Percentiles rank a stretch among this genome's conserved stretches.
These are phyloP conservation scores for Diarsia brunnea DNA, from an alignment of 2,888 invertebrate genomes.

Conservation along the genomic window DNA sequence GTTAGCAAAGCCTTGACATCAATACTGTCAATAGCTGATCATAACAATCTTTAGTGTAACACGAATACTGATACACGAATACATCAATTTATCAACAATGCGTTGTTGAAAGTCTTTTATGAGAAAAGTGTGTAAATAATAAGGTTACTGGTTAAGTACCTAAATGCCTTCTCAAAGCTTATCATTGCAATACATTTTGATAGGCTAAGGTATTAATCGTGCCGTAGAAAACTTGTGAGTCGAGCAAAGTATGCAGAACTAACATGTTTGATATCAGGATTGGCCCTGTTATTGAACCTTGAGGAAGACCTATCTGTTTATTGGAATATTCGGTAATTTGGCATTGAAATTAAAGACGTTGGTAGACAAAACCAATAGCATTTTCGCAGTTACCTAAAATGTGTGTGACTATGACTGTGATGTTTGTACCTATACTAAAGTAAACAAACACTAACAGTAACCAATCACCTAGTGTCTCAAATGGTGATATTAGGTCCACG, in stretches of 20 bases:
- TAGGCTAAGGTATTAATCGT: background rate
- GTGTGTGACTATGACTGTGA: too few species aligned
- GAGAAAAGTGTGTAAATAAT: background rate
- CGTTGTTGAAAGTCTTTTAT: background rate
- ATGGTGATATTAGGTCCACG: background rate
- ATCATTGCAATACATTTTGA: constrained; percentile 20
- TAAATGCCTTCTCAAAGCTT: constrained; percentile 2
- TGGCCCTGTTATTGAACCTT: background rate
- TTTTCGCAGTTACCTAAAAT: background rate
- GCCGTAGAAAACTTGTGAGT: background rate
- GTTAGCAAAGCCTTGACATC: constrained; percentile 14
- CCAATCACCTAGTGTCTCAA: background rate
- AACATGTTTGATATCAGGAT: background rate
- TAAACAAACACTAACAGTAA: too few species aligned
- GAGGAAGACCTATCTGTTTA: background rate
- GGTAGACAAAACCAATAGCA: background rate
- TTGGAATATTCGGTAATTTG: background rate
- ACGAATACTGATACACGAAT: background rate
- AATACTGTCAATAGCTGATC: constrained; percentile 6
- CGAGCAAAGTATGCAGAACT: background rate
- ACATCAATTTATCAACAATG: background rate
- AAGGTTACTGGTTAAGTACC: too few species aligned
- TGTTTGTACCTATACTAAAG: too few species aligned
- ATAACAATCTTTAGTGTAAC: background rate
- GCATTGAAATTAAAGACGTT: background rate